Conservation (phyloP, 2,888 invertebrate genomes). For the Lasioglossum villosulum region DNA sequence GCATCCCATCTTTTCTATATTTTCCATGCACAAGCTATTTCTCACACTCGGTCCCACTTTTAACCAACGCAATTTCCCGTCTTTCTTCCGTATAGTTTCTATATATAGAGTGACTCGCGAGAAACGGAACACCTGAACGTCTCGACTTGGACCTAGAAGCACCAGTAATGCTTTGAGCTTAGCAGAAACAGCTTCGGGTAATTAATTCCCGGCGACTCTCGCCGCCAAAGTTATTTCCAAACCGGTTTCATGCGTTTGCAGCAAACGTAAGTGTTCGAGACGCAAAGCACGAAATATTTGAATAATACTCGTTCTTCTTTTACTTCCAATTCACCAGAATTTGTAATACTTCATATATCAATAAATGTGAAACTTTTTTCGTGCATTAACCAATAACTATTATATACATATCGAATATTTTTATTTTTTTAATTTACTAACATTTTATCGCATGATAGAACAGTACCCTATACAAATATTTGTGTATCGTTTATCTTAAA, state of each 20-base stretch:
- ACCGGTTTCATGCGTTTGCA: not conserved
- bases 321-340: not conserved
- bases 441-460: not conserved
- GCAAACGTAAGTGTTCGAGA: not conserved
- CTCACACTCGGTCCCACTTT: not conserved
- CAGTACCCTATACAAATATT: too few relatives aligned
- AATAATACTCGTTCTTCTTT: not conserved
- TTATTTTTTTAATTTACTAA: not conserved
- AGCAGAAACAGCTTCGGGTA: not conserved
- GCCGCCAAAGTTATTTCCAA: not conserved
- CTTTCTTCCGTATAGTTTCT: not conserved
- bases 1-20: not conserved
- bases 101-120: conserved; percentile 8
- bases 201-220: not conserved
- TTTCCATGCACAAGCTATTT: not conserved
- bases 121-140: conserved; percentile 11
- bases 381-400: too few relatives aligned
- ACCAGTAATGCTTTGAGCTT: not conserved
- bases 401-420: not conserved
- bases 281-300: not conserved
- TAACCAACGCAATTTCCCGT: not conserved
- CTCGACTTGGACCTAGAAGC: not conserved
- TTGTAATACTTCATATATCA: not conserved
- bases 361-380: not conserved
- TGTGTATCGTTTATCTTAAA: not conserved